Percentiles rank a stretch among this genome's conserved stretches.
Conservation (phyloP, 2,113 vertebrate genomes). For the Trichechus manatus region DNA sequence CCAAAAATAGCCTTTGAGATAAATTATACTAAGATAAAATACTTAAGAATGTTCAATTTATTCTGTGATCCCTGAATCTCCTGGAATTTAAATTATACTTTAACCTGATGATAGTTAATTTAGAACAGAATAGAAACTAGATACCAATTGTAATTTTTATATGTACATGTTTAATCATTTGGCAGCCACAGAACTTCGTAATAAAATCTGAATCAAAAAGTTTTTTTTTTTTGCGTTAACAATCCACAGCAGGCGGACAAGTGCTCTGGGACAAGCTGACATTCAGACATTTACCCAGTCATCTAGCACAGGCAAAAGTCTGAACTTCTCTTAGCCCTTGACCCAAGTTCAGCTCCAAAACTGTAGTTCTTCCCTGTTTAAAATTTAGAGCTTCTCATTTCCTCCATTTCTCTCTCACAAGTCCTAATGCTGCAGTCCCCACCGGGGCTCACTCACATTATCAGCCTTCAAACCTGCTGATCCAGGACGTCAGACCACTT, state of each 20-base stretch:
- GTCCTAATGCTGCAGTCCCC: neutral
- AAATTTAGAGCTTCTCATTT: neutral
- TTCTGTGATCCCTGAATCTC: slow-evolving; percentile 47
- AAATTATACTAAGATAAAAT: slow-evolving; percentile 62
- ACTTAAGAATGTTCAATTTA: slow-evolving; percentile 40
- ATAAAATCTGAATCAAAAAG: slow-evolving; percentile 37
- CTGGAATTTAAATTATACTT: slow-evolving; percentile 65
- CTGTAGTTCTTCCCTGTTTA: neutral
- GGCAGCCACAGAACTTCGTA: neutral
- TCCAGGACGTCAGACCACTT: neutral
- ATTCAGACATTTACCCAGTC: neutral
- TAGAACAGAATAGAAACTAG: slow-evolving; percentile 43
- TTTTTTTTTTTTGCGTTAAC: neutral
- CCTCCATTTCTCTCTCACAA: neutral
- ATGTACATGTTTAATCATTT: neutral
- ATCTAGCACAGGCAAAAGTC: neutral
- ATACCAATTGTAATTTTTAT: slow-evolving; percentile 55
- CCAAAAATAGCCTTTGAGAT: slow-evolving; percentile 24
- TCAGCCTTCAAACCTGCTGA: neutral
- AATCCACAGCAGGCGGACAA: neutral
- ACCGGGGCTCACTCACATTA: neutral
- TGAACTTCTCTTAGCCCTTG: neutral
- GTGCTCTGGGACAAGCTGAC: neutral
- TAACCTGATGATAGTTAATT: slow-evolving; percentile 58
- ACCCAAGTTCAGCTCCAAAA: neutral